phyloP scores from a whole-genome alignment of 2,888 invertebrate genomes.

The Agrilus cyanescens region DNA sequence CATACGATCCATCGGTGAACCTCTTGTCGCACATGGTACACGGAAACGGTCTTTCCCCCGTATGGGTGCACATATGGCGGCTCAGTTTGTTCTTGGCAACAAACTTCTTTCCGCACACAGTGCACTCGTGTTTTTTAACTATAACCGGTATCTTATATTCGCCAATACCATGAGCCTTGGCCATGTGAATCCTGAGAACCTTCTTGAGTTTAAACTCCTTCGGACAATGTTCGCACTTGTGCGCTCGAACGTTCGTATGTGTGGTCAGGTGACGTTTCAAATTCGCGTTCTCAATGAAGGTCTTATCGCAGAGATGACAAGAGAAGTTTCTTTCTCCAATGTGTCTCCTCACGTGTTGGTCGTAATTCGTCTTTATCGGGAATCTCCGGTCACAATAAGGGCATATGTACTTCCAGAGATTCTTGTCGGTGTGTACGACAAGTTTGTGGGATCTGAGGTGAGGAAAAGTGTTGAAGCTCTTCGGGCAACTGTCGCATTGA shows the following conservation, averaged over 20 bases:
- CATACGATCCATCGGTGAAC: constrained; percentile 41
- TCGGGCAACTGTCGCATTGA: background rate
- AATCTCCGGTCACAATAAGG: constrained; percentile 2
- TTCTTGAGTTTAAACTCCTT: constrained; percentile 42
- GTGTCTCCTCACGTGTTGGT: constrained; percentile 20
- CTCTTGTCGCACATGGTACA: constrained; percentile 26
- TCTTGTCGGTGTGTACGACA: constrained; percentile 1
- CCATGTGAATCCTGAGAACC: constrained; percentile 41
- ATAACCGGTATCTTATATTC: constrained; percentile 38
- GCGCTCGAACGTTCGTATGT: constrained; percentile 28
- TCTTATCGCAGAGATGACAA: constrained; percentile 34
- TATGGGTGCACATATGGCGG: constrained; percentile 27
- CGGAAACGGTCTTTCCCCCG: constrained; percentile 26
- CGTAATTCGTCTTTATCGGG: constrained; percentile 13
- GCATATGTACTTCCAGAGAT: constrained; percentile 2
- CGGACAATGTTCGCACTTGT: constrained; percentile 26
- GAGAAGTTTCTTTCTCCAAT: constrained; percentile 25
- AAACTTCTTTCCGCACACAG: constrained; percentile 26
- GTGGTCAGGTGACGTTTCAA: constrained; percentile 31
- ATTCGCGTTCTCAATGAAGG: constrained; percentile 30
- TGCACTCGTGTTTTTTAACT: constrained; percentile 37
- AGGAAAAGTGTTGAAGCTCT: constrained; percentile 1
- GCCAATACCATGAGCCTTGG: constrained; percentile 35
- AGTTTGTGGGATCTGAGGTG: constrained; percentile 3
- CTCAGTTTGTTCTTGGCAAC: constrained; percentile 27